Percentiles rank a stretch among this genome's conserved stretches.
These are phyloP conservation scores for Parascotia fuliginaria DNA, from an alignment of 2,888 invertebrate genomes.

Conservation along the genomic window DNA sequence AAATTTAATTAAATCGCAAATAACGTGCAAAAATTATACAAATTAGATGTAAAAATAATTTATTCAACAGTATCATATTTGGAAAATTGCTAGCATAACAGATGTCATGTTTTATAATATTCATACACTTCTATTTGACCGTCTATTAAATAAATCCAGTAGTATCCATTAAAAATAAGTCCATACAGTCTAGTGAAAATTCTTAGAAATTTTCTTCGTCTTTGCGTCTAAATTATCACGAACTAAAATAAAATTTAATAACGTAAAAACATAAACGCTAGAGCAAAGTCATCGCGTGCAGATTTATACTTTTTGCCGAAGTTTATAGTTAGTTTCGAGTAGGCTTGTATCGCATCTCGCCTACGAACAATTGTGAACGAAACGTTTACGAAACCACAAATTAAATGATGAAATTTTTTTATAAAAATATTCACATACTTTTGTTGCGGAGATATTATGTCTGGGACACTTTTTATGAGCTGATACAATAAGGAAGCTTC, in stretches of 20 bases:
- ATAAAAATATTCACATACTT: slow-evolving; percentile 19
- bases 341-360: slow-evolving; percentile 38
- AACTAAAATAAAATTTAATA: not conserved
- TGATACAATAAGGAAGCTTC: slow-evolving; percentile 25
- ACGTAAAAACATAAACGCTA: slow-evolving; percentile 15
- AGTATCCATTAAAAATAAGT: too few species aligned
- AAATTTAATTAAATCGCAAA: too few species aligned
- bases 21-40: too few species aligned
- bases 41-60: too few species aligned
- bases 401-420: slow-evolving; percentile 28
- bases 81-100: too few species aligned
- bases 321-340: slow-evolving; percentile 61
- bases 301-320: slow-evolving; percentile 39
- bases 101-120: too few species aligned
- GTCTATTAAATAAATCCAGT: too few species aligned
- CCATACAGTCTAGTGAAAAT: too few species aligned
- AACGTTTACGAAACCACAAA: slow-evolving; percentile 47
- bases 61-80: too few species aligned
- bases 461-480: slow-evolving; percentile 26
- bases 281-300: slow-evolving; percentile 52
- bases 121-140: too few species aligned
- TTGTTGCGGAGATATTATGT: slow-evolving; percentile 23
- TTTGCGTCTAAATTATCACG: not conserved
- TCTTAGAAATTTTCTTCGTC: too few species aligned
- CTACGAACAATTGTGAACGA: slow-evolving; percentile 44